phyloP scores from a whole-genome alignment of 30 jellyfish, hydroid and myxozoan species.

The Rhopilema esculentum region DNA sequence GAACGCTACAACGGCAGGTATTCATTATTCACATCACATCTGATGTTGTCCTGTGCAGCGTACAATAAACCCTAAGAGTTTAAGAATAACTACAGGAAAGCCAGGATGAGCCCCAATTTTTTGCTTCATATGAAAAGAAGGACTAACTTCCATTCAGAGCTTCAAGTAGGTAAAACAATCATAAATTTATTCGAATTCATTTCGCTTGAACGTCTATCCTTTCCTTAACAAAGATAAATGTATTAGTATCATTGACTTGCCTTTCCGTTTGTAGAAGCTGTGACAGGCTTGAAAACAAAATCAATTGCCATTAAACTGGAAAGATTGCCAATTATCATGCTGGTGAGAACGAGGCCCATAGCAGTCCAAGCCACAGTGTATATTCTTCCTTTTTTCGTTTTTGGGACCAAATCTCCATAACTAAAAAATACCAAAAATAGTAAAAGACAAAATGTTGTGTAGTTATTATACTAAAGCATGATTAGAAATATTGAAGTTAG shows the following conservation, averaged over 20 bases:
- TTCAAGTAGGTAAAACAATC: neutral
- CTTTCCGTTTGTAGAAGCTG: neutral
- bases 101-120: too few species aligned
- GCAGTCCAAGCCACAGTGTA: slow-evolving; percentile 15
- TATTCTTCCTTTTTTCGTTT: slow-evolving; percentile 27
- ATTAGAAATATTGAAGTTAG: too few species aligned
- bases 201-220: neutral
- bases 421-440: too few species aligned
- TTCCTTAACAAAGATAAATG: neutral
- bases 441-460: too few species aligned
- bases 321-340: slow-evolving; percentile 32
- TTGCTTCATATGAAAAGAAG: too few species aligned
- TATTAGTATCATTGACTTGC: neutral
- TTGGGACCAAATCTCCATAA: slow-evolving; percentile 63
- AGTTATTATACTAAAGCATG: neutral
- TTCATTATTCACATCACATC: too few species aligned
- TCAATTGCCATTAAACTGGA: slow-evolving; percentile 11
- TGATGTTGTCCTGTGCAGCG: too few species aligned
- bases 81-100: too few species aligned
- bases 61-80: too few species aligned
- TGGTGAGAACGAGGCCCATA: slow-evolving; percentile 29
- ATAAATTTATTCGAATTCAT: neutral
- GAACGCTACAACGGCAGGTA: too few species aligned
- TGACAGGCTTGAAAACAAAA: neutral
- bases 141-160: neutral